Conservation (phyloP, 2,113 vertebrate genomes). For the Pelvicachromis taeniatus region DNA sequence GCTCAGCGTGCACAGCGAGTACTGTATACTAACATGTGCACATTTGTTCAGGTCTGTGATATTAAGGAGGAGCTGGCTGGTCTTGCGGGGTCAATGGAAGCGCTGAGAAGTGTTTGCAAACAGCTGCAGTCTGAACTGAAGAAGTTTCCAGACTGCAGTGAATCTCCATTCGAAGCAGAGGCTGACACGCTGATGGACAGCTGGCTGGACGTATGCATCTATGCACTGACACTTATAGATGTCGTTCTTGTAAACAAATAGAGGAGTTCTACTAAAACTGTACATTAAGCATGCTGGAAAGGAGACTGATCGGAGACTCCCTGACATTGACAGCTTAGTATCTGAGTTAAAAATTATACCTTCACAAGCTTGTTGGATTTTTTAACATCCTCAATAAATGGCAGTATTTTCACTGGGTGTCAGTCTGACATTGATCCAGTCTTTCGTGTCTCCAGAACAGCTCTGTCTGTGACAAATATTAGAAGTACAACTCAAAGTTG, state of each 20-base stretch:
- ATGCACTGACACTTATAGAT: not conserved
- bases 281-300: not conserved
- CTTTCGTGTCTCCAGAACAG: not conserved
- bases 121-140: slow-evolving; percentile 88
- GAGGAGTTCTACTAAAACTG: not conserved
- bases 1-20: not conserved
- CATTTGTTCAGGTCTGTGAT: slow-evolving; percentile 73
- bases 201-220: slow-evolving; percentile 90
- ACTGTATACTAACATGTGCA: not conserved
- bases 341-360: not conserved
- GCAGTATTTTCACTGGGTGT: not conserved
- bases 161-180: slow-evolving; percentile 83
- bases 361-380: not conserved
- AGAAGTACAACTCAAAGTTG: not conserved
- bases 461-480: not conserved
- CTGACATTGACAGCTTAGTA: not conserved
- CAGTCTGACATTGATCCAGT: not conserved
- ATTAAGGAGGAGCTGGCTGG: slow-evolving; percentile 83
- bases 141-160: slow-evolving; percentile 85
- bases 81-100: slow-evolving; percentile 78
- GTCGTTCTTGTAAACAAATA: not conserved
- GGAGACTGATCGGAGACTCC: not conserved
- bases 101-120: slow-evolving; percentile 83
- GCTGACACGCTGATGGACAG: slow-evolving; percentile 86
- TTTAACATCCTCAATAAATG: not conserved